Conservation (phyloP, 2,113 vertebrate genomes). For the Nibea albiflora region DNA sequence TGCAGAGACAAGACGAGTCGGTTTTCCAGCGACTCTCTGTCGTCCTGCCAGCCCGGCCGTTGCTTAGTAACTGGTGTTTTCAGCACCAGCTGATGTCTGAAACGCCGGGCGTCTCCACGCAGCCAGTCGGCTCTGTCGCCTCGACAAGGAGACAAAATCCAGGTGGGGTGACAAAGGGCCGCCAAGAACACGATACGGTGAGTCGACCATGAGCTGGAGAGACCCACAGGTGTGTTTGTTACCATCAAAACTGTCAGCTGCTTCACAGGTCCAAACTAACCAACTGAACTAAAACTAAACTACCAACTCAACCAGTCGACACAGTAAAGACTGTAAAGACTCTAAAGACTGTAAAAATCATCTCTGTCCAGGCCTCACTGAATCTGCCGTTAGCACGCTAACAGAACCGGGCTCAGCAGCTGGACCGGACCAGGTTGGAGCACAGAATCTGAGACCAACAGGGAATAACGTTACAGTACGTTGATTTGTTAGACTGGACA, state of each 20-base stretch:
- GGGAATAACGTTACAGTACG: too few relatives aligned
- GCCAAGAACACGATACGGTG: neutral
- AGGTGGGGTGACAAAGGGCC: neutral
- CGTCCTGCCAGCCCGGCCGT: constrained; percentile 43
- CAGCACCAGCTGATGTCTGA: constrained; percentile 31
- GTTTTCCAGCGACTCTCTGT: constrained; percentile 37
- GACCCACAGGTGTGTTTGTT: constrained; percentile 26
- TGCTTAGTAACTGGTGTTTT: constrained; percentile 66
- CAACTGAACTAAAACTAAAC: too few relatives aligned
- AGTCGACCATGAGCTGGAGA: neutral
- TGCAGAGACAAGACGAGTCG: constrained; percentile 32
- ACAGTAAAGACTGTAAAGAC: too few relatives aligned
- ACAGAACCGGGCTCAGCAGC: too few relatives aligned
- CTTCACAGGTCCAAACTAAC: too few relatives aligned
- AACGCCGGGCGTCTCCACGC: neutral
- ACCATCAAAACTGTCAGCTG: neutral
- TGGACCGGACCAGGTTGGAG: too few relatives aligned
- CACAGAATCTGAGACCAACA: too few relatives aligned
- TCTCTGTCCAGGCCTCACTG: too few relatives aligned
- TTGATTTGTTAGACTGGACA: too few relatives aligned
- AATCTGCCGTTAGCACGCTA: too few relatives aligned
- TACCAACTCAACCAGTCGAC: too few relatives aligned
- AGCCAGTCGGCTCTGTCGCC: neutral
- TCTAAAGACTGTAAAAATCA: too few relatives aligned
- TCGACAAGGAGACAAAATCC: neutral